Conservation (phyloP, 2,113 vertebrate genomes). For the Megatriorchis doriae region DNA sequence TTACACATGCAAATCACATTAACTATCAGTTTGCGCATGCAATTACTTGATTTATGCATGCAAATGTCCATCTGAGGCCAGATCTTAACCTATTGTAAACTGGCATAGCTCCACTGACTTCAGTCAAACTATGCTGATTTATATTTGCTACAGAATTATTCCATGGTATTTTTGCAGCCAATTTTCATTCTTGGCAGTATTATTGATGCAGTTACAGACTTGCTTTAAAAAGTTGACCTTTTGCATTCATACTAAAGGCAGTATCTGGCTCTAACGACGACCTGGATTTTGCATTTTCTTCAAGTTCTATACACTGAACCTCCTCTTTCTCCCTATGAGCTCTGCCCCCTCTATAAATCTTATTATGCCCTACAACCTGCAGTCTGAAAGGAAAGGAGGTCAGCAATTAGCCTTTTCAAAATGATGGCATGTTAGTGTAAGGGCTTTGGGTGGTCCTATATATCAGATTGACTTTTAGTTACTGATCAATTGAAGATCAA, state of each 20-base stretch:
- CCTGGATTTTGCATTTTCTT: not conserved
- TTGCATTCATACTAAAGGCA: not conserved
- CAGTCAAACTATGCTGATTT: not conserved
- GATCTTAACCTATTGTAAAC: conserved; percentile 14
- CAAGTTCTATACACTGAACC: not conserved
- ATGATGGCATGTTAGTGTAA: not conserved
- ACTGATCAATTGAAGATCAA: not conserved
- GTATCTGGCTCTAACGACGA: not conserved
- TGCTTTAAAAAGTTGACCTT: not conserved
- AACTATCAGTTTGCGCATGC: conserved; percentile 18
- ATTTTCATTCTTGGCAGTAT: not conserved
- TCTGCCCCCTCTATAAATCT: not conserved
- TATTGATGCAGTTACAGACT: not conserved
- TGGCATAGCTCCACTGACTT: not conserved
- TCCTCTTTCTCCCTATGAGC: not conserved
- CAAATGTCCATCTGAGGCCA: conserved; percentile 24
- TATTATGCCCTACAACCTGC: not conserved
- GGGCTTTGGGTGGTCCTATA: not conserved
- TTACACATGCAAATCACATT: conserved; percentile 43
- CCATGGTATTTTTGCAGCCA: not conserved
- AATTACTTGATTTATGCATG: conserved; percentile 28
- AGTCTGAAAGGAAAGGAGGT: not conserved
- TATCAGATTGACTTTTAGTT: not conserved
- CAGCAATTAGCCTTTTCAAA: conserved; percentile 12
- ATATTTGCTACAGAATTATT: not conserved